Evolutionary conservation across 2,888 invertebrate genomes (phyloP).

Genomic region (Limenitis camilla): DNA sequence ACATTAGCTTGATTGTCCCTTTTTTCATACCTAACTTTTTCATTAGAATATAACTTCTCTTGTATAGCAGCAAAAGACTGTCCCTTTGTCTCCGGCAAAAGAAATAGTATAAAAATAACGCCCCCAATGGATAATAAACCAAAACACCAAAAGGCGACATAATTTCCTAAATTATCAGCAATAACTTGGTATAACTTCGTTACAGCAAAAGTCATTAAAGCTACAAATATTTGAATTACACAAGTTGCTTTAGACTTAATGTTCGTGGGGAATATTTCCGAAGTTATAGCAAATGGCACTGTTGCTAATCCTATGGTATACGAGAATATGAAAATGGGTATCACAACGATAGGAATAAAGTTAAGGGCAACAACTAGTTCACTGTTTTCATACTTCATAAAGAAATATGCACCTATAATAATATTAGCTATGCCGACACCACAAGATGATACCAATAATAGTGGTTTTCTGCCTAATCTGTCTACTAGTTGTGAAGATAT

Average conservation of each 20-base stretch:
- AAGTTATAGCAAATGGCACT: constrained; percentile 77
- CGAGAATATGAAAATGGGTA: constrained; percentile 76
- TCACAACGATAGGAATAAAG: constrained; percentile 75
- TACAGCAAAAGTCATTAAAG: constrained; percentile 74
- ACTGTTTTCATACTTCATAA: constrained; percentile 60
- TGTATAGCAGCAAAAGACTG: constrained; percentile 76
- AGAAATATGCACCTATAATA: constrained; percentile 73
- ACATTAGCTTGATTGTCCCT: constrained; percentile 49
- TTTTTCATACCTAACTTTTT: constrained; percentile 55
- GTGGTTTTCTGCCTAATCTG: constrained; percentile 74
- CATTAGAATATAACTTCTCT: constrained; percentile 54
- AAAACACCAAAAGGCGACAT: constrained; percentile 74
- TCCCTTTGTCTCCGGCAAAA: constrained; percentile 77
- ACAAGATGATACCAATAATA: constrained; percentile 75
- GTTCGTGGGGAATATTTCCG: constrained; percentile 78
- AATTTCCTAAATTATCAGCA: constrained; percentile 64
- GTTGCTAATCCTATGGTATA: constrained; percentile 78
- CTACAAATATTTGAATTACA: constrained; percentile 76
- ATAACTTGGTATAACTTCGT: constrained; percentile 74
- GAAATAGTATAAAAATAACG: constrained; percentile 65
- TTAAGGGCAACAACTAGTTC: constrained; percentile 60
- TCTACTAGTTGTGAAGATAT: constrained; percentile 76
- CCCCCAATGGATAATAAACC: constrained; percentile 65
- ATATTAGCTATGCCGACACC: constrained; percentile 70
- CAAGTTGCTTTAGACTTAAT: constrained; percentile 79